Conservation (phyloP, 2,888 invertebrate genomes). For the Lasius platythorax region DNA sequence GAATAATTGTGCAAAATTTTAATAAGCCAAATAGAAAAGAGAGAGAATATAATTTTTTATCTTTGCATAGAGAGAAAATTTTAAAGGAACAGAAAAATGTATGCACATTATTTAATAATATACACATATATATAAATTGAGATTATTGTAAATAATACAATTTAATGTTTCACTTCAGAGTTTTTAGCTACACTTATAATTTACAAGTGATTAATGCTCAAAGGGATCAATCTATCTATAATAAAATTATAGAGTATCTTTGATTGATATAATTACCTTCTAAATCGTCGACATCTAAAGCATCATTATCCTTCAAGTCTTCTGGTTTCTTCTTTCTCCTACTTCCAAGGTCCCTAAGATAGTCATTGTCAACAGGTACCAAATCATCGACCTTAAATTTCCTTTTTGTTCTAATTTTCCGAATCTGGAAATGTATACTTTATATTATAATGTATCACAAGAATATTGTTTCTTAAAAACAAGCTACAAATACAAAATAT, state of each 20-base stretch:
- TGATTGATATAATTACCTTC: conserved; percentile 85
- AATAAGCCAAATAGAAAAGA: conserved; percentile 14
- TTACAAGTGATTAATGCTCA: background rate
- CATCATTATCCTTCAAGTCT: conserved; percentile 85
- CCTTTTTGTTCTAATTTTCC: conserved; percentile 90
- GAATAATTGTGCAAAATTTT: conserved; percentile 48
- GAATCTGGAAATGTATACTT: conserved; percentile 80
- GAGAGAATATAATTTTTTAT: conserved; percentile 51
- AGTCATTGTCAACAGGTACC: conserved; percentile 85
- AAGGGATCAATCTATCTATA: background rate
- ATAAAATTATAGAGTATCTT: background rate
- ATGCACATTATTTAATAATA: background rate
- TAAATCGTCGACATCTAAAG: conserved; percentile 88
- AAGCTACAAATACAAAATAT: background rate
- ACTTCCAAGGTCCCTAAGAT: conserved; percentile 83
- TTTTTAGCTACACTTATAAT: background rate
- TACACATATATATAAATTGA: conserved; percentile 17
- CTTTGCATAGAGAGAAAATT: background rate
- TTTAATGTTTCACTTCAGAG: background rate
- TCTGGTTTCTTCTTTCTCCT: conserved; percentile 85
- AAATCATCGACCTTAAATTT: conserved; percentile 92
- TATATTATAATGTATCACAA: background rate
- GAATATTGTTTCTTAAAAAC: background rate
- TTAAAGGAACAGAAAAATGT: conserved; percentile 6
- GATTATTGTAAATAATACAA: background rate